phyloP scores from a whole-genome alignment of 1,140 invertebrate genomes.

The Galendromus occidentalis region DNA sequence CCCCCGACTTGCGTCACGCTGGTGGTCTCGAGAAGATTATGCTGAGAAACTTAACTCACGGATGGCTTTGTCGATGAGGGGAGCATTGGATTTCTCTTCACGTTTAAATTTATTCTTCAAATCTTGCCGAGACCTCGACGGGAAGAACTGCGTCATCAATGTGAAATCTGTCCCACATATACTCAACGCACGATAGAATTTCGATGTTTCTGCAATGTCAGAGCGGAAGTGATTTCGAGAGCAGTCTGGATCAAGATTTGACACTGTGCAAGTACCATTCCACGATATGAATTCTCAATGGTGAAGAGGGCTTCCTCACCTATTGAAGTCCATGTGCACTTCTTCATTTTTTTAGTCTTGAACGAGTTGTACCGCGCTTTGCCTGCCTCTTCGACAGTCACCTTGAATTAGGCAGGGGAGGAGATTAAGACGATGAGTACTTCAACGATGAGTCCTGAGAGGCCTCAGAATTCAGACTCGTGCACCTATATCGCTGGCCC shows the following conservation, averaged over 20 bases:
- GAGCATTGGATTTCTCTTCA: conserved; percentile 38
- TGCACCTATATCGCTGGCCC: too few relatives aligned
- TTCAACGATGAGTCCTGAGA: too few relatives aligned
- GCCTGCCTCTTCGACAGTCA: conserved; percentile 17
- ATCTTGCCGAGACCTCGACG: conserved; percentile 48
- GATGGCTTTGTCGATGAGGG: conserved; percentile 35
- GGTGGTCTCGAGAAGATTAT: too few relatives aligned
- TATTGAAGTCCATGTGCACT: conserved; percentile 1
- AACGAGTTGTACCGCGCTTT: conserved; percentile 1
- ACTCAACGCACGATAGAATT: conserved; percentile 68
- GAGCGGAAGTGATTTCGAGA: neutral
- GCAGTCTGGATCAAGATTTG: too few relatives aligned
- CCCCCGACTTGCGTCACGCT: neutral
- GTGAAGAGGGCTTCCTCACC: too few relatives aligned
- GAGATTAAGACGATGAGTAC: too few relatives aligned
- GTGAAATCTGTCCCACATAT: conserved; percentile 71
- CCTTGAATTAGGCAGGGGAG: conserved; percentile 19
- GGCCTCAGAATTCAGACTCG: too few relatives aligned
- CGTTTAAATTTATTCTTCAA: conserved; percentile 55
- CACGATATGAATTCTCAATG: too few relatives aligned
- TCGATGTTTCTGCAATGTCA: conserved; percentile 43
- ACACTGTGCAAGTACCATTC: too few relatives aligned
- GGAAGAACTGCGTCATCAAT: conserved; percentile 58
- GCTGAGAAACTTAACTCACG: too few relatives aligned
- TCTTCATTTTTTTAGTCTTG: conserved; percentile 3